A percentile compares a stretch with the other conserved stretches of the same genome.
phyloP scores from a whole-genome alignment of 2,888 invertebrate genomes.

The Zaprionus obscuricornis region DNA sequence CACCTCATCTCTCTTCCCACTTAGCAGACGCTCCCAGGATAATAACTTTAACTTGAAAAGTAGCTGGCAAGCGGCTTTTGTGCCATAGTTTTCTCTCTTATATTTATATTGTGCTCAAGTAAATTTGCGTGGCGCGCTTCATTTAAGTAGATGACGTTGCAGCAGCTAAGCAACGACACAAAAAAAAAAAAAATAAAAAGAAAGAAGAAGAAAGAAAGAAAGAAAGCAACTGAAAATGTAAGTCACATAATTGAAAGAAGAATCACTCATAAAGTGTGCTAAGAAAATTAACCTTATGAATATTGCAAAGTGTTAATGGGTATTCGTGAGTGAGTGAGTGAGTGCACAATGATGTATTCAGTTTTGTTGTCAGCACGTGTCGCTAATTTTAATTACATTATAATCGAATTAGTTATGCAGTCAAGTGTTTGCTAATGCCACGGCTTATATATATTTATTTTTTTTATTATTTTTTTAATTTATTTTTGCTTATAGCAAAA shows the following conservation, averaged over 20 bases:
- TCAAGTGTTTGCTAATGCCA: too few relatives aligned
- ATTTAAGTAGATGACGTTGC: slow-evolving; percentile 17
- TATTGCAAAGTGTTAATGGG: slow-evolving; percentile 12
- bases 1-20: background rate
- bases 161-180: too few relatives aligned
- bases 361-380: too few relatives aligned
- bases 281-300: slow-evolving; percentile 26
- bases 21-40: slow-evolving; percentile 32
- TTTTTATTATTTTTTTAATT: slow-evolving; percentile 14
- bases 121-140: slow-evolving; percentile 6
- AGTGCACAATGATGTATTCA: too few relatives aligned
- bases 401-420: background rate
- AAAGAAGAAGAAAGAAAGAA: too few relatives aligned
- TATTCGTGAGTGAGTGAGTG: background rate
- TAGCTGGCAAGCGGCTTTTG: slow-evolving; percentile 64
- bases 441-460: slow-evolving; percentile 2
- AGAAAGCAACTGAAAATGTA: too few relatives aligned
- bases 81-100: slow-evolving; percentile 41
- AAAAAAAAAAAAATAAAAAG: too few relatives aligned
- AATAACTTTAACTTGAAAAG: slow-evolving; percentile 69
- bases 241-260: slow-evolving; percentile 12
- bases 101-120: slow-evolving; percentile 1
- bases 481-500: too few relatives aligned
- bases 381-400: background rate
- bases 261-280: background rate